A percentile compares a stretch with the other conserved stretches of the same genome.
These are phyloP conservation scores for Agrenia bidenticulata DNA, from an alignment of 2,888 invertebrate genomes.

Conservation along the genomic window DNA sequence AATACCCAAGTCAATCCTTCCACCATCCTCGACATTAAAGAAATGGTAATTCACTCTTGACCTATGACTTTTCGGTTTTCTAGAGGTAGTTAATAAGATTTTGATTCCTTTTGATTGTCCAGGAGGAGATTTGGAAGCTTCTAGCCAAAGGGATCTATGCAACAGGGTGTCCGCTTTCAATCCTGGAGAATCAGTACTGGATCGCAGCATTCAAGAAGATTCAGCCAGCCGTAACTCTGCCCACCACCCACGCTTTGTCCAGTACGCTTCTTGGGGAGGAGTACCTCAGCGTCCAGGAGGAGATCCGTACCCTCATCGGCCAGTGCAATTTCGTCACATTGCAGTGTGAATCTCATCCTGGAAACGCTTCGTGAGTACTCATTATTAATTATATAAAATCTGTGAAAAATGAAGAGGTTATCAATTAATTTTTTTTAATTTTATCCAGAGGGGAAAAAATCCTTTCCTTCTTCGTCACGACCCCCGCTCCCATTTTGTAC, in stretches of 20 bases:
- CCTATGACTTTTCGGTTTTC: too few species aligned
- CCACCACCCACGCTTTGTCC: slow-evolving; percentile 25
- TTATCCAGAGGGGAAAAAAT: too few species aligned
- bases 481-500: neutral
- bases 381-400: slow-evolving; percentile 1
- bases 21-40: too few species aligned
- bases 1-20: too few species aligned
- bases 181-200: slow-evolving; percentile 26
- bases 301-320: slow-evolving; percentile 29
- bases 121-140: slow-evolving; percentile 37
- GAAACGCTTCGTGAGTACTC: slow-evolving; percentile 23
- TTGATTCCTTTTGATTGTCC: too few species aligned
- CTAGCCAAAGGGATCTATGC: slow-evolving; percentile 34
- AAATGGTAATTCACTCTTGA: too few species aligned
- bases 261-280: slow-evolving; percentile 33
- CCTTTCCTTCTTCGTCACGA: neutral
- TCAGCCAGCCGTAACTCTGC: slow-evolving; percentile 31
- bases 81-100: too few species aligned
- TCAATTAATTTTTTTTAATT: neutral
- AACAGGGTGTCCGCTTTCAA: slow-evolving; percentile 31
- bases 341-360: slow-evolving; percentile 31
- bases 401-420: neutral
- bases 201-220: slow-evolving; percentile 19
- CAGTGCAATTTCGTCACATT: slow-evolving; percentile 32
- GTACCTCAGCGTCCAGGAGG: slow-evolving; percentile 26